Conservation (phyloP, 1,140 invertebrate genomes). For the Drosophila obscura region DNA sequence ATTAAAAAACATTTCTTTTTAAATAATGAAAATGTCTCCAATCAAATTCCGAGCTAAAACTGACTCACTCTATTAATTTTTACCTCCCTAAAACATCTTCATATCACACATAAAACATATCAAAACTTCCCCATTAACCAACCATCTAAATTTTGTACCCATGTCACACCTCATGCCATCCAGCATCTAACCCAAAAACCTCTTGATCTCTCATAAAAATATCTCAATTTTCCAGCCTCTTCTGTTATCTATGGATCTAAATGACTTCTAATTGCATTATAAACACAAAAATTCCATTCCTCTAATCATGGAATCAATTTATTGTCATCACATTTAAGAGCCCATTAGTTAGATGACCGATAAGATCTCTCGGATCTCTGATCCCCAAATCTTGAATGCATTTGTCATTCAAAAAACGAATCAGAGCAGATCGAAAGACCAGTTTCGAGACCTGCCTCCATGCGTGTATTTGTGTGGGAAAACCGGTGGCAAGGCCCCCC, state of each 20-base stretch:
- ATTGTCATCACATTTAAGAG: slow-evolving; percentile 51
- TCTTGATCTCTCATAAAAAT: slow-evolving; percentile 14
- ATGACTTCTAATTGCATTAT: slow-evolving; percentile 45
- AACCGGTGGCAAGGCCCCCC: slow-evolving; percentile 30
- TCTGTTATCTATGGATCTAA: slow-evolving; percentile 19
- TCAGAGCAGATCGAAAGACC: slow-evolving; percentile 47
- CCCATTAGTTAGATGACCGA: slow-evolving; percentile 36
- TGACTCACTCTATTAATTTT: no score
- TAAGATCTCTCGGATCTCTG: slow-evolving; percentile 26
- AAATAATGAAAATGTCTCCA: no score
- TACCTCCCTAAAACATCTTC: no score
- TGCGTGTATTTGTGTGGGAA: slow-evolving; percentile 29
- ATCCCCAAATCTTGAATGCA: slow-evolving; percentile 38
- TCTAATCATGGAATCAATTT: slow-evolving; percentile 45
- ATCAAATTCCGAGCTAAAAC: no score
- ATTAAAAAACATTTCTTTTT: no score
- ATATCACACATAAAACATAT: no score
- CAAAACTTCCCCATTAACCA: neutral
- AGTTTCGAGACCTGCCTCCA: slow-evolving; percentile 4
- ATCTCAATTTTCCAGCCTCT: slow-evolving; percentile 17
- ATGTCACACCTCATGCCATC: neutral
- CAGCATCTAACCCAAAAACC: neutral
- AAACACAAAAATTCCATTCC: slow-evolving; percentile 35
- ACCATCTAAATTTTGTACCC: neutral
- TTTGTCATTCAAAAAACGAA: slow-evolving; percentile 45